phyloP scores from a whole-genome alignment of 2,113 vertebrate species.

The Canis aureus region DNA sequence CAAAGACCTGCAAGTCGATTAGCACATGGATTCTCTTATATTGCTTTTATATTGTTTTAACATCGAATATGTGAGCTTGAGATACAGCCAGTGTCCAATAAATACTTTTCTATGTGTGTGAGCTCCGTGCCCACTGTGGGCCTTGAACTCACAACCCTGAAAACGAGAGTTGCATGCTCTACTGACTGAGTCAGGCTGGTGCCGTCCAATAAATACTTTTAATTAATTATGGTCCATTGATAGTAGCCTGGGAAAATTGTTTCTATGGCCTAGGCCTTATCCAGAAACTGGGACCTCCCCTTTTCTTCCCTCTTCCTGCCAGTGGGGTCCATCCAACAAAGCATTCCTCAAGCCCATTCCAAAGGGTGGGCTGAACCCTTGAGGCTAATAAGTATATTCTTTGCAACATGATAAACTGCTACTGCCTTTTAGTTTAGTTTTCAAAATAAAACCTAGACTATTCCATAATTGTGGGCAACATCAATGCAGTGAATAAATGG shows the following conservation, averaged over 20 bases:
- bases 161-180: background rate
- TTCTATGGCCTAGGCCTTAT: background rate
- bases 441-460: background rate
- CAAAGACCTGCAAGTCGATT: background rate
- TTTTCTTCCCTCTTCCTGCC: background rate
- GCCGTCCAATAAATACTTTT: background rate
- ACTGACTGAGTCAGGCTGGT: background rate
- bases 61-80: background rate
- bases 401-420: background rate
- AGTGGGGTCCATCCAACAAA: background rate
- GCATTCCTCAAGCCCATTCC: background rate
- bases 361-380: background rate
- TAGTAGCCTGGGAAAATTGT: background rate
- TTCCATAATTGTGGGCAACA: background rate
- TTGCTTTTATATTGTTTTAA: background rate
- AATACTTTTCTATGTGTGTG: background rate
- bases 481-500: background rate
- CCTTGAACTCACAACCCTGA: background rate
- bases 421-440: background rate
- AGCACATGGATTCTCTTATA: background rate
- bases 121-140: background rate
- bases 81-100: background rate
- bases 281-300: background rate
- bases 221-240: background rate
- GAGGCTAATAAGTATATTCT: background rate